Evolutionary conservation across 2,113 vertebrate species (phyloP).

Genomic region (Nematolebias whitei): DNA sequence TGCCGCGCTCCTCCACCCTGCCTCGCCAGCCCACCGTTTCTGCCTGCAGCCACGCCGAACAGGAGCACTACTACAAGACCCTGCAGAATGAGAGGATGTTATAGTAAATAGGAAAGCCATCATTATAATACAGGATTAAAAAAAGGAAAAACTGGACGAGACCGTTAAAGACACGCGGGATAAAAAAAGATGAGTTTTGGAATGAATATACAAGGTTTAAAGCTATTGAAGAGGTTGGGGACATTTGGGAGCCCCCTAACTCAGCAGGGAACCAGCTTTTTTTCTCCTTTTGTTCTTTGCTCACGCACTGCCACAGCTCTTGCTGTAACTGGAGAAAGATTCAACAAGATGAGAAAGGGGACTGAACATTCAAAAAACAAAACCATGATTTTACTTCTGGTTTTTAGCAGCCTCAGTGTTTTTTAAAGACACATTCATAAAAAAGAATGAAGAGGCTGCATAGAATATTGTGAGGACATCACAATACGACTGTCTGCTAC

Average conservation of each 20-base stretch:
- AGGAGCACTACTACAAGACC: constrained; percentile 79
- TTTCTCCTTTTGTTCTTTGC: background rate
- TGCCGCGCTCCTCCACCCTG: constrained; percentile 85
- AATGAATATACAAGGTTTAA: constrained; percentile 25
- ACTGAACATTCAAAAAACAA: constrained; percentile 31
- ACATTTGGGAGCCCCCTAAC: constrained; percentile 37
- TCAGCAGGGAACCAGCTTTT: constrained; percentile 31
- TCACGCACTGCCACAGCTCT: constrained; percentile 30
- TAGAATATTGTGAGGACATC: constrained; percentile 46
- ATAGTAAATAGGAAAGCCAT: constrained; percentile 37
- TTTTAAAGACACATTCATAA: constrained; percentile 16
- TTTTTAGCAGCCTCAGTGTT: constrained; percentile 30
- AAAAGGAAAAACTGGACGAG: constrained; percentile 23
- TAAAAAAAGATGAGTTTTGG: constrained; percentile 33
- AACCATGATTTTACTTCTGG: constrained; percentile 7
- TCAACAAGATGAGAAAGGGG: constrained; percentile 32
- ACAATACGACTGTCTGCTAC: constrained; percentile 39
- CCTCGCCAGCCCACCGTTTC: constrained; percentile 79
- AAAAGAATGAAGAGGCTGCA: constrained; percentile 28
- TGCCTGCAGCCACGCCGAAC: constrained; percentile 72
- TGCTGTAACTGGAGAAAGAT: constrained; percentile 32
- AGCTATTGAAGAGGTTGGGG: constrained; percentile 26
- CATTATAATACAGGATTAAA: constrained; percentile 23
- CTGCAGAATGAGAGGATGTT: constrained; percentile 76
- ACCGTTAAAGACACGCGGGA: constrained; percentile 16